Percentiles rank a stretch among this genome's conserved stretches.
phyloP scores from a whole-genome alignment of 1,140 invertebrate genomes.

The Asbolus verrucosus region DNA sequence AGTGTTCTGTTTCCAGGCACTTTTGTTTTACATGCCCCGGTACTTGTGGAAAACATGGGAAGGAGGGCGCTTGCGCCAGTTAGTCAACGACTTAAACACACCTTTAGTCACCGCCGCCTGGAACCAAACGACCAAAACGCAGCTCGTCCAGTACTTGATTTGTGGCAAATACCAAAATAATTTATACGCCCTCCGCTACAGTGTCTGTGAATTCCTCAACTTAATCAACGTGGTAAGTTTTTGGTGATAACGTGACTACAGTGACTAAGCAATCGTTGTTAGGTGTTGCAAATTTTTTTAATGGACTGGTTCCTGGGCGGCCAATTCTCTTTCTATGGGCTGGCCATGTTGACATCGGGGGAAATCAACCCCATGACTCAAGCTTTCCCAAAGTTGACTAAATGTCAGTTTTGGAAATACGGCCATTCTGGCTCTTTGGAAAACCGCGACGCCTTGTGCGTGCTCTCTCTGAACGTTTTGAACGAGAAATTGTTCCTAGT shows the following conservation, averaged over 20 bases:
- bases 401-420: slow-evolving; percentile 77
- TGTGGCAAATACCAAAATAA: slow-evolving; percentile 73
- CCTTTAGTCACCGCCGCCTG: slow-evolving; percentile 70
- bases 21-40: slow-evolving; percentile 79
- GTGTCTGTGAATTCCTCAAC: slow-evolving; percentile 80
- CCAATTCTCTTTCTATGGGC: slow-evolving; percentile 78
- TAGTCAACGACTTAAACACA: slow-evolving; percentile 68
- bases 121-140: slow-evolving; percentile 67
- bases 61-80: slow-evolving; percentile 70
- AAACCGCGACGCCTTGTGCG: slow-evolving; percentile 76
- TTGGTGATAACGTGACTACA: no score
- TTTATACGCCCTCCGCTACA: slow-evolving; percentile 75
- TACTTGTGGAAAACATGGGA: slow-evolving; percentile 85
- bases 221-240: slow-evolving; percentile 75
- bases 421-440: slow-evolving; percentile 73
- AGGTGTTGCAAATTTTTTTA: slow-evolving; percentile 73
- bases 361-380: slow-evolving; percentile 69
- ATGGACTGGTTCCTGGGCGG: slow-evolving; percentile 81
- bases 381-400: slow-evolving; percentile 84
- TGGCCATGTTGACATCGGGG: slow-evolving; percentile 69
- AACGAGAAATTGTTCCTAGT: slow-evolving; percentile 86
- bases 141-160: slow-evolving; percentile 68
- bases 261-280: slow-evolving; percentile 50
- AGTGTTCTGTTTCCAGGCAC: slow-evolving; percentile 82
- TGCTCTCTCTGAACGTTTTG: slow-evolving; percentile 81